Percentiles rank a stretch among this genome's conserved stretches.
Evolutionary conservation across 2,888 invertebrate genomes (phyloP).

Genomic region (Tenthredo livida): DNA sequence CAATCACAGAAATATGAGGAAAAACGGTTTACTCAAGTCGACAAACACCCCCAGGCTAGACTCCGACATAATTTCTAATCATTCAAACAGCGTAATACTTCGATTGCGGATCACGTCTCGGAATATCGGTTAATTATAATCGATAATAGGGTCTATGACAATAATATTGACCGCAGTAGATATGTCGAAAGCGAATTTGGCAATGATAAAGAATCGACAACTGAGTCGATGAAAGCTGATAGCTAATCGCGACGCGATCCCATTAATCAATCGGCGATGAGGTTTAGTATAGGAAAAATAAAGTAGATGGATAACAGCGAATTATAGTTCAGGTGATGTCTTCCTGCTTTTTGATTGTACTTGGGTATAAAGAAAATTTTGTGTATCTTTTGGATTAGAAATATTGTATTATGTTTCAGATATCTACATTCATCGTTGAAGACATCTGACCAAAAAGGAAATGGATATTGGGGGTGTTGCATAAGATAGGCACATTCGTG

Average conservation of each 20-base stretch:
- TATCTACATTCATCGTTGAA: neutral
- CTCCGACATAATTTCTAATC: neutral
- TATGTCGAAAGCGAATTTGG: neutral
- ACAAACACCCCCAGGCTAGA: neutral
- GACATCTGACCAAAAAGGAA: constrained; percentile 42
- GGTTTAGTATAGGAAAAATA: neutral
- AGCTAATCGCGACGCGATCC: neutral
- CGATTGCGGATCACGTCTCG: neutral
- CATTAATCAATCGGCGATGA: neutral
- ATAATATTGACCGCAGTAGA: neutral
- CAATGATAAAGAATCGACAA: neutral
- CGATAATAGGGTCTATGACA: neutral
- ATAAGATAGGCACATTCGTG: constrained; percentile 92
- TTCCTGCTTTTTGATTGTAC: neutral
- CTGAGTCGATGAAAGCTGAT: neutral
- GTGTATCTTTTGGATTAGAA: neutral
- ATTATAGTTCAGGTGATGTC: neutral
- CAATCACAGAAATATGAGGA: no score
- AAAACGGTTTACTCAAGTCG: neutral
- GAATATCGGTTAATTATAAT: neutral
- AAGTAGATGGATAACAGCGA: neutral
- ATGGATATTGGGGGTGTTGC: constrained; percentile 53
- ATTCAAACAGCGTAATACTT: neutral
- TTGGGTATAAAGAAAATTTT: neutral
- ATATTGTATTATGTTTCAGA: constrained; percentile 56